Conservation (phyloP, 1,140 invertebrate genomes). For the Pteromalus puparum region DNA sequence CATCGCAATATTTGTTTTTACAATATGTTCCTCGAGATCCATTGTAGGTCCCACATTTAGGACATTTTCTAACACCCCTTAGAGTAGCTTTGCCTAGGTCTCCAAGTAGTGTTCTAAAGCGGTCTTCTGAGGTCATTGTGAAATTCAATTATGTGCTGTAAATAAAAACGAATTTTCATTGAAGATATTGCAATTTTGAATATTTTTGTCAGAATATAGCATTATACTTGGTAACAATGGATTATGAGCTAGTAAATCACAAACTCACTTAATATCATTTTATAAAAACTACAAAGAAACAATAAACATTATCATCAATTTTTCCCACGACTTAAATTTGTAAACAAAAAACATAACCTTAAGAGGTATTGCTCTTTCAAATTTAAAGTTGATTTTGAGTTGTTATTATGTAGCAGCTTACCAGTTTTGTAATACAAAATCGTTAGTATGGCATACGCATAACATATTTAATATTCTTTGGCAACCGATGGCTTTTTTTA, state of each 20-base stretch:
- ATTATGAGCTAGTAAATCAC: too few relatives aligned
- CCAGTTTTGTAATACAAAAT: neutral
- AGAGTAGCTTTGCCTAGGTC: slow-evolving; percentile 83
- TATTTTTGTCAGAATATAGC: neutral
- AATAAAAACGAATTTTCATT: slow-evolving; percentile 13
- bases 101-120: slow-evolving; percentile 71
- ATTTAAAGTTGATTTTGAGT: neutral
- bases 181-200: neutral
- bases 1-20: slow-evolving; percentile 86
- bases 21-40: slow-evolving; percentile 84
- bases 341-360: slow-evolving; percentile 49
- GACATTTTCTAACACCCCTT: slow-evolving; percentile 85
- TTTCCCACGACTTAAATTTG: neutral
- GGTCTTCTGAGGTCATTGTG: slow-evolving; percentile 70
- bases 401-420: neutral
- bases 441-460: neutral
- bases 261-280: neutral
- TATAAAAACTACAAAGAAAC: neutral
- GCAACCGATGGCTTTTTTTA: neutral
- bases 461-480: slow-evolving; percentile 16
- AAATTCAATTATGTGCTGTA: neutral
- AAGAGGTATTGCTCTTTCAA: neutral
- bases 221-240: too few relatives aligned
- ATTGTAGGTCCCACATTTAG: slow-evolving; percentile 87
- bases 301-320: neutral